Percentiles rank a stretch among this genome's conserved stretches.
Conservation (phyloP, 1,140 invertebrate species). For the Mamestra configurata region DNA sequence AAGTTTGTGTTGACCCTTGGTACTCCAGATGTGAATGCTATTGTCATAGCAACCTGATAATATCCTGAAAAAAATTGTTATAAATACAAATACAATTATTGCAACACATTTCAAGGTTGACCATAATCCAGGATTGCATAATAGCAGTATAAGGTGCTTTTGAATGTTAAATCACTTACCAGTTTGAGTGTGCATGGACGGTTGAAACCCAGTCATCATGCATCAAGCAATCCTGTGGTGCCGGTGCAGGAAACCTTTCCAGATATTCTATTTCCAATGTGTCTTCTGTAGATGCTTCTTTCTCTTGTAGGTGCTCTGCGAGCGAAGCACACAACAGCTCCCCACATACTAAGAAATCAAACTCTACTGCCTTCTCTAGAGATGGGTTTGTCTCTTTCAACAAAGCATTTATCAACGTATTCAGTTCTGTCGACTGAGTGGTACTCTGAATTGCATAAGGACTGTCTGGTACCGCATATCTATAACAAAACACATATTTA, state of each 20-base stretch:
- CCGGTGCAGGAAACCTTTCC: slow-evolving; percentile 95
- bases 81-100: background rate
- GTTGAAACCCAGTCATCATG: slow-evolving; percentile 99
- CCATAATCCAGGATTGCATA: background rate
- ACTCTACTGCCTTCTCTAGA: slow-evolving; percentile 90
- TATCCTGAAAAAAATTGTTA: slow-evolving; percentile 89
- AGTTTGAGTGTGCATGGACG: slow-evolving; percentile 92
- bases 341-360: slow-evolving; percentile 96
- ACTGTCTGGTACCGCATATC: slow-evolving; percentile 95
- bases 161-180: slow-evolving; percentile 89
- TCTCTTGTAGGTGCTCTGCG: slow-evolving; percentile 91
- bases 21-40: slow-evolving; percentile 96
- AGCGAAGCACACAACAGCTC: slow-evolving; percentile 93
- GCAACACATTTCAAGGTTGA: background rate
- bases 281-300: slow-evolving; percentile 91
- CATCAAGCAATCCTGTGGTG: slow-evolving; percentile 96
- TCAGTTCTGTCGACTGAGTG: slow-evolving; percentile 91
- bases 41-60: slow-evolving; percentile 98
- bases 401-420: slow-evolving; percentile 94
- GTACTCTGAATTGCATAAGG: slow-evolving; percentile 93
- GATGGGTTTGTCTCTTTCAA: slow-evolving; percentile 90
- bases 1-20: slow-evolving; percentile 94
- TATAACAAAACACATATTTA: slow-evolving; percentile 87
- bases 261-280: slow-evolving; percentile 97
- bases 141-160: background rate